A percentile compares a stretch with the other conserved stretches of the same genome.
phyloP scores from a whole-genome alignment of 2,888 invertebrate genomes.

The Catocala fraxini region DNA sequence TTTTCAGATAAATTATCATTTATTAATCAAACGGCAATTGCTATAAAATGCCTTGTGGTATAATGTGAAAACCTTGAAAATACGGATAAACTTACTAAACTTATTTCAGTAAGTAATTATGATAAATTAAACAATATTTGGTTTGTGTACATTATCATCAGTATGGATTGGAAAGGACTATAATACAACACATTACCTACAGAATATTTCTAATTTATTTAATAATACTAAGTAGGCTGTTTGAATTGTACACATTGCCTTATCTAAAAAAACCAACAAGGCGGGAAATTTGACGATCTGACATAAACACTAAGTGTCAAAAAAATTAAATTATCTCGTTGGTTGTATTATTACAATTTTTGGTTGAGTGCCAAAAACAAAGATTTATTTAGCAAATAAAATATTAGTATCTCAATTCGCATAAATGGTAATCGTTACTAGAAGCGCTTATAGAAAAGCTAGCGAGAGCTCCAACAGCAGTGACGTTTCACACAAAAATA shows the following conservation, averaged over 20 bases:
- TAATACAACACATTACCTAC: too few species aligned
- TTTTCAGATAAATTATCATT: too few species aligned
- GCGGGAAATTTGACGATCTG: conserved; percentile 11
- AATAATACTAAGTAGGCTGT: not conserved
- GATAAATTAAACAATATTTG: too few species aligned
- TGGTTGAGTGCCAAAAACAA: conserved; percentile 12
- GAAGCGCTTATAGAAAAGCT: conserved; percentile 60
- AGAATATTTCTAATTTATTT: too few species aligned
- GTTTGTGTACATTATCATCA: too few species aligned
- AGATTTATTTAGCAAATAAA: conserved; percentile 16
- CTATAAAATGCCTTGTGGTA: too few species aligned
- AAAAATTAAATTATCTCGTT: conserved; percentile 33
- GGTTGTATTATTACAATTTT: conserved; percentile 18
- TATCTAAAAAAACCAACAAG: not conserved
- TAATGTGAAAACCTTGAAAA: too few species aligned
- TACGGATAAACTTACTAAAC: too few species aligned
- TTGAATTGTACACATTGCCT: not conserved
- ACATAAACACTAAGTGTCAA: conserved; percentile 14
- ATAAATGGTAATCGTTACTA: conserved; percentile 66
- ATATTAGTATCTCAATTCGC: conserved; percentile 15
- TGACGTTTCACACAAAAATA: conserved; percentile 62
- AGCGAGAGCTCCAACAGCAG: conserved; percentile 63
- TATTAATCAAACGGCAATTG: too few species aligned
- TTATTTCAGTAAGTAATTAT: too few species aligned
- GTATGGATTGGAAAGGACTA: too few species aligned